Conservation (phyloP, 1,140 invertebrate genomes). For the Nephotettix cincticeps region DNA sequence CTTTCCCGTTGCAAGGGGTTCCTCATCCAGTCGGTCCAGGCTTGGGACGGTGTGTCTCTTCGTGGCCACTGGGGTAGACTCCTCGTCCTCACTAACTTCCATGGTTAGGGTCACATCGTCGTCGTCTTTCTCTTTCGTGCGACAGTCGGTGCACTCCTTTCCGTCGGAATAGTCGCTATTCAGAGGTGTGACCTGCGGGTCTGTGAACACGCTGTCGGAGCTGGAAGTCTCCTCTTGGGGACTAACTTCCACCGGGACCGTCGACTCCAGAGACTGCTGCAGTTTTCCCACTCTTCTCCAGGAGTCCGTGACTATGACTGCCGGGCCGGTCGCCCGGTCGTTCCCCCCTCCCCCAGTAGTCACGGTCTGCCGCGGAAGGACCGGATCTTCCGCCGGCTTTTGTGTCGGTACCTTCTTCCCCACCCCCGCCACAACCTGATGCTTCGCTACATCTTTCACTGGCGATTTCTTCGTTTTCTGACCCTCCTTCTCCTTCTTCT, state of each 20-base stretch:
- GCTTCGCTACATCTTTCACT: slow-evolving; percentile 23
- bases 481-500: not conserved
- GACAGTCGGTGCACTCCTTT: slow-evolving; percentile 12
- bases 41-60: not conserved
- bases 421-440: slow-evolving; percentile 8
- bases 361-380: not conserved
- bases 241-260: not conserved
- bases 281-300: slow-evolving; percentile 18
- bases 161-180: slow-evolving; percentile 30
- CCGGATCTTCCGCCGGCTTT: slow-evolving; percentile 24
- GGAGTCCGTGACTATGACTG: slow-evolving; percentile 21
- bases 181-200: slow-evolving; percentile 34
- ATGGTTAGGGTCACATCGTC: slow-evolving; percentile 20
- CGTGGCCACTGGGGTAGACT: not conserved
- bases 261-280: not conserved
- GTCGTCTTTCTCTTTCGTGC: not conserved
- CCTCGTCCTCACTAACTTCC: slow-evolving; percentile 14
- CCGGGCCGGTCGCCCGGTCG: not conserved
- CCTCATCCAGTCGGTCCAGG: not conserved
- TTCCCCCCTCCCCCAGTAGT: slow-evolving; percentile 3
- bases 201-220: slow-evolving; percentile 33
- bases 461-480: slow-evolving; percentile 23
- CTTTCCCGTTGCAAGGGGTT: not conserved
- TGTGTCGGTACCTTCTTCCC: not conserved
- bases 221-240: slow-evolving; percentile 28